phyloP scores from a whole-genome alignment of 2,113 vertebrate genomes.

The Oncorhynchus masou region DNA sequence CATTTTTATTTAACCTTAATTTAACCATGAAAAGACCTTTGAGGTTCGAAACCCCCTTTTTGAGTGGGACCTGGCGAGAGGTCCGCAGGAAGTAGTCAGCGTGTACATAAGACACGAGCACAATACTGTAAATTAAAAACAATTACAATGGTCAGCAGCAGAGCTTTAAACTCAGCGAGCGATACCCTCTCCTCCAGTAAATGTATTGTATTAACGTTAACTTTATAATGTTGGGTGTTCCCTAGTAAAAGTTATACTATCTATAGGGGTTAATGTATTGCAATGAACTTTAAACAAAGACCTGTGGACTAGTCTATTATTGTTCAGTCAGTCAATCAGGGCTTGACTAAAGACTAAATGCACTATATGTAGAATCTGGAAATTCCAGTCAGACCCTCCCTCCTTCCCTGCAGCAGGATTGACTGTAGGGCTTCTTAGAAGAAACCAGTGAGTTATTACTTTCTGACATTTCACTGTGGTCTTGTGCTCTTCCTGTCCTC shows the following conservation, averaged over 20 bases:
- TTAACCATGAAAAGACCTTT: too few relatives aligned
- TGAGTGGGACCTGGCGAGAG: too few relatives aligned
- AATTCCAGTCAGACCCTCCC: slow-evolving; percentile 39
- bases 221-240: too few relatives aligned
- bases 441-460: slow-evolving; percentile 27
- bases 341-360: slow-evolving; percentile 7
- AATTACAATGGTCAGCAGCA: too few relatives aligned
- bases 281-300: slow-evolving; percentile 19
- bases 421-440: slow-evolving; percentile 1
- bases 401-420: neutral
- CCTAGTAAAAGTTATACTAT: neutral
- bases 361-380: slow-evolving; percentile 48
- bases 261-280: neutral
- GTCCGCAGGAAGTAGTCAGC: too few relatives aligned
- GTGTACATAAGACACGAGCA: too few relatives aligned
- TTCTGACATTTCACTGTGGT: slow-evolving; percentile 17
- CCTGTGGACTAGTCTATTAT: neutral
- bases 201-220: too few relatives aligned
- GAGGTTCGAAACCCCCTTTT: too few relatives aligned
- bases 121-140: too few relatives aligned
- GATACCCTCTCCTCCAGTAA: too few relatives aligned
- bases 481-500: slow-evolving; percentile 25
- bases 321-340: slow-evolving; percentile 7
- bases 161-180: too few relatives aligned
- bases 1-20: too few relatives aligned